Evolutionary conservation across 2,888 invertebrate genomes (phyloP).

Genomic region (Amblyjoppa proteus): DNA sequence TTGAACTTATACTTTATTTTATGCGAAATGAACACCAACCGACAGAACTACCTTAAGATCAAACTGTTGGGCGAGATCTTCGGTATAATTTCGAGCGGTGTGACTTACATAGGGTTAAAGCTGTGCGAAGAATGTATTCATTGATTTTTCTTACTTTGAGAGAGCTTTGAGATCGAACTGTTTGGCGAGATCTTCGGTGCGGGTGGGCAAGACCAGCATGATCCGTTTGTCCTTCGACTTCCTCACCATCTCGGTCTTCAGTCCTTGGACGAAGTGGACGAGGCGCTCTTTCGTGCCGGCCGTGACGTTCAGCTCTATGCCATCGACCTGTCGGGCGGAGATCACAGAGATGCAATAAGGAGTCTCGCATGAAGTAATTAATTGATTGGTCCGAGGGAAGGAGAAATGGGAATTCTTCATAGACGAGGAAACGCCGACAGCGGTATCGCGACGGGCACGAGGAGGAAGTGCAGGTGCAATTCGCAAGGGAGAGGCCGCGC

Average conservation of each 20-base stretch:
- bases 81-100: conserved; percentile 84
- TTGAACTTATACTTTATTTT: too few species aligned
- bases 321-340: conserved; percentile 84
- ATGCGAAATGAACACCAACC: too few species aligned
- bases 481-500: conserved; percentile 62
- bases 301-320: conserved; percentile 87
- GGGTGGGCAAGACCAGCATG: conserved; percentile 88
- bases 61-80: conserved; percentile 76
- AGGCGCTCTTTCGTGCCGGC: conserved; percentile 86
- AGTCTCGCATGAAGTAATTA: conserved; percentile 27
- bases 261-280: conserved; percentile 84
- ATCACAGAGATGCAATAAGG: conserved; percentile 2
- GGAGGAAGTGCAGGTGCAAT: conserved; percentile 65
- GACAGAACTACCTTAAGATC: too few species aligned
- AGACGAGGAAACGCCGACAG: conserved; percentile 42
- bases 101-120: neutral
- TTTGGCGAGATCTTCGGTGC: conserved; percentile 89
- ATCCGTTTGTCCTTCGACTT: conserved; percentile 86
- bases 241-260: conserved; percentile 82
- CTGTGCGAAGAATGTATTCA: neutral
- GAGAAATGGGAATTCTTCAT: conserved; percentile 37
- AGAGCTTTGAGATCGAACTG: conserved; percentile 90
- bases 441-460: conserved; percentile 21
- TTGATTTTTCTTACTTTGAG: conserved; percentile 85
- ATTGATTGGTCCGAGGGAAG: conserved; percentile 36